Percentiles rank a stretch among this genome's conserved stretches.
phyloP scores from a whole-genome alignment of 1,140 invertebrate species.

The Heliconius eleuchia region DNA sequence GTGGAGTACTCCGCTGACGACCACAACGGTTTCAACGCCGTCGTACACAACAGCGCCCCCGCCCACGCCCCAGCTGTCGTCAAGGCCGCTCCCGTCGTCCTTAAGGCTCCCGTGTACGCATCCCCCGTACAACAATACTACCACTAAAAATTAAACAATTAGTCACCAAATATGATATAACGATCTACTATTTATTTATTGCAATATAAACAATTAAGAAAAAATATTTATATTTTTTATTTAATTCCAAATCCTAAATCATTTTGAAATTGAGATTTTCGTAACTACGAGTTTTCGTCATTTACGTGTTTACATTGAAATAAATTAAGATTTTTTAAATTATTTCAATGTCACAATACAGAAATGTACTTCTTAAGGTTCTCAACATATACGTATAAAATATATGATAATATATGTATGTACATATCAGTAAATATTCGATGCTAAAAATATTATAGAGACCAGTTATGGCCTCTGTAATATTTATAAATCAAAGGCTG shows the following conservation, averaged over 20 bases:
- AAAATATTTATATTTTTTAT: background rate
- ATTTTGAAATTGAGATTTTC: background rate
- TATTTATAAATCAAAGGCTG: too few relatives aligned
- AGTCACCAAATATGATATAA: constrained; percentile 14
- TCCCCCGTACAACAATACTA: constrained; percentile 46
- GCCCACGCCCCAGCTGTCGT: constrained; percentile 48
- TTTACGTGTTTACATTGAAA: background rate
- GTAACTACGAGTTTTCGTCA: background rate
- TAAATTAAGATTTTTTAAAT: background rate
- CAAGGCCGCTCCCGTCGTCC: constrained; percentile 49
- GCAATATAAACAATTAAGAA: constrained; percentile 24
- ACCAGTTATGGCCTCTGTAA: background rate
- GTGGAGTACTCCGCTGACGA: background rate
- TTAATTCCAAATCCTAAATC: constrained; percentile 7
- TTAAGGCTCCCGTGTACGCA: constrained; percentile 47
- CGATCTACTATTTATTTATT: constrained; percentile 28
- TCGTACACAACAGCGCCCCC: constrained; percentile 78
- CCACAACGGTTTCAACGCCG: constrained; percentile 41
- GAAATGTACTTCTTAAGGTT: background rate
- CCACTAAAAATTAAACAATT: constrained; percentile 36
- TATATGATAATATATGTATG: background rate
- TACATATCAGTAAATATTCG: background rate
- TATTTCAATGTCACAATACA: background rate
- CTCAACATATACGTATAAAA: background rate
- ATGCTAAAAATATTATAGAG: background rate